A percentile compares a stretch with the other conserved stretches of the same genome.
Evolutionary conservation across 1,140 invertebrate genomes (phyloP).

Genomic region (Lordiphosa stackelbergi): DNA sequence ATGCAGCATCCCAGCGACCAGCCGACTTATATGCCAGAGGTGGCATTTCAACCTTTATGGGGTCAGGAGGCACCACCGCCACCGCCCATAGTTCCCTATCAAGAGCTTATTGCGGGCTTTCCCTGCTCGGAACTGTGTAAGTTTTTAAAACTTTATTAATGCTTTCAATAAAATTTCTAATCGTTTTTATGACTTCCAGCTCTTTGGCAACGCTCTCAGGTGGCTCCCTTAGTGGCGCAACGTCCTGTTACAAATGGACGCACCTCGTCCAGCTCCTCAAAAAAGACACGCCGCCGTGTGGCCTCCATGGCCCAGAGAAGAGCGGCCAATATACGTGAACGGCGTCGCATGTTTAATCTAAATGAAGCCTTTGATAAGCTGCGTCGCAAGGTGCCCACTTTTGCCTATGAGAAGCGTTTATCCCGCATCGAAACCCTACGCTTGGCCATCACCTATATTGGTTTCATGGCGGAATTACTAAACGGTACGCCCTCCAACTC

Average conservation of each 20-base stretch:
- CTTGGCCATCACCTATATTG: conserved; percentile 98
- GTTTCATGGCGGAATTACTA: conserved; percentile 95
- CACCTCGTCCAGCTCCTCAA: conserved; percentile 73
- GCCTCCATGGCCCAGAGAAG: conserved; percentile 92
- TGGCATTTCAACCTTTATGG: conserved; percentile 75
- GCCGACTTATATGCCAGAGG: conserved; percentile 72
- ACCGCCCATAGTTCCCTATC: conserved; percentile 78
- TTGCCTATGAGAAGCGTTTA: conserved; percentile 98
- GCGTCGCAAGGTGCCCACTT: conserved; percentile 96
- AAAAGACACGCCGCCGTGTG: conserved; percentile 90
- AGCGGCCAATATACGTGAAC: conserved; percentile 95
- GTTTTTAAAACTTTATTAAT: conserved; percentile 5
- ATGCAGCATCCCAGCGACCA: conserved; percentile 71
- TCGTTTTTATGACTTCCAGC: conserved; percentile 65
- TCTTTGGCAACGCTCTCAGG: conserved; percentile 76
- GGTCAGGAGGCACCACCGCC: conserved; percentile 68
- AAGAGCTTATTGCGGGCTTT: conserved; percentile 79
- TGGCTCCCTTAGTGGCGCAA: conserved; percentile 60
- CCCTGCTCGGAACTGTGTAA: conserved; percentile 79
- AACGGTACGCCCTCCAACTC: conserved; percentile 80
- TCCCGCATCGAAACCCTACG: conserved; percentile 98
- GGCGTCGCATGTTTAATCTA: conserved; percentile 96
- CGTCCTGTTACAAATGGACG: conserved; percentile 49
- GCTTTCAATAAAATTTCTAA: too few species aligned
- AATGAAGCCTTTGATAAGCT: conserved; percentile 98